These are phyloP conservation scores for Hyles vespertilio DNA, from an alignment of 1,140 invertebrate species.

Conservation along the genomic window DNA sequence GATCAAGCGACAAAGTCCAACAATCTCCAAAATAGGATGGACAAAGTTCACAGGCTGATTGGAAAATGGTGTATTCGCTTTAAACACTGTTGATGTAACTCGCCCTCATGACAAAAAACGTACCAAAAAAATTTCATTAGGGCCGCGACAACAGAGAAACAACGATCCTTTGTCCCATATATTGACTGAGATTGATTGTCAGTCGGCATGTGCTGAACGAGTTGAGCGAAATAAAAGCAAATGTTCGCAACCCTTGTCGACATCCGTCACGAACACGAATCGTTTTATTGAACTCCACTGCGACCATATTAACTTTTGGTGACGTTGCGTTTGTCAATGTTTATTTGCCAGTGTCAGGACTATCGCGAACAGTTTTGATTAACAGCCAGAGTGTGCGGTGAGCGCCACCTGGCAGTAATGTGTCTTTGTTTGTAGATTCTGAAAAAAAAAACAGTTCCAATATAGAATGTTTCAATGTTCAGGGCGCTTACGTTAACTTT, in stretches of 20 bases:
- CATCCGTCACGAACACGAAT: slow-evolving; percentile 50
- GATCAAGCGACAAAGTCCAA: no score
- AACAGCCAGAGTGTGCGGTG: no score
- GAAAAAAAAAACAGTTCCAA: no score
- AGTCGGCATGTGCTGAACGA: slow-evolving; percentile 65
- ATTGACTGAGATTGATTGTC: slow-evolving; percentile 71
- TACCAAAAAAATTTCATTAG: slow-evolving; percentile 60
- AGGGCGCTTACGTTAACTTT: no score
- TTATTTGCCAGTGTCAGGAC: slow-evolving; percentile 14
- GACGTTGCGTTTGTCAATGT: slow-evolving; percentile 17
- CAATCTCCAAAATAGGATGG: no score
- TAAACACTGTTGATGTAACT: no score
- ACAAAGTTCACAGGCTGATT: no score
- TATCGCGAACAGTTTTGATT: no score
- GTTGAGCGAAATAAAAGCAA: slow-evolving; percentile 66
- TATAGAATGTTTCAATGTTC: no score
- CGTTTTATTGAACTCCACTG: slow-evolving; percentile 55
- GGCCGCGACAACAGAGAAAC: slow-evolving; percentile 44
- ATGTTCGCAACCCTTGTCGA: slow-evolving; percentile 59
- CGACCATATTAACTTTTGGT: slow-evolving; percentile 47
- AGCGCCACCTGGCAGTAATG: no score
- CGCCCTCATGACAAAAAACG: background rate
- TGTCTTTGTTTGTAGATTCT: no score
- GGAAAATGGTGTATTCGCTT: no score
- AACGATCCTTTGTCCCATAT: slow-evolving; percentile 61